Evolutionary conservation across 2,888 invertebrate genomes (phyloP), one percentile per base, ranked within the genome.

Genomic region (Quadriops clusia): DNA sequence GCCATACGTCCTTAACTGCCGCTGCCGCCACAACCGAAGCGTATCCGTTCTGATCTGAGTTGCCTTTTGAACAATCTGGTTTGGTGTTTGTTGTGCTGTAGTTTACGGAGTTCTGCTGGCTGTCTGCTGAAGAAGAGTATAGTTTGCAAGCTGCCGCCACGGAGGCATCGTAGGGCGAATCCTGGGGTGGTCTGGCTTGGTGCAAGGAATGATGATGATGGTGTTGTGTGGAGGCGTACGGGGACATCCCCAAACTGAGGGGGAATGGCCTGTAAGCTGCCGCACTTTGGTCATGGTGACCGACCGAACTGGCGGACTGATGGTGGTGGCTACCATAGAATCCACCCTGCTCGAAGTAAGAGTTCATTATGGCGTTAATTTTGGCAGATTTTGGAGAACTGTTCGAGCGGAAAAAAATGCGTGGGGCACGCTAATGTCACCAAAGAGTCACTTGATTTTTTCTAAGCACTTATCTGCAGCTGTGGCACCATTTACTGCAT

Each of bases 271-370:
- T 72, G 62, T 87, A 85, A 23, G 76, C 76, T 30, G 74, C 74
- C 43, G 77, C 68, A 61, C 83, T 77, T 47, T 86, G 83, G 50
- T 76, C 76, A 43, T 73, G 72, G 42, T 70, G 71, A 43, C 69
- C 51, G 51, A 75, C 64, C 61, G 72, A 66, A 37, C 77, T 71
- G 46, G 76, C 71, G 40, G 74, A 72, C 67, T 87, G 80, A 67
- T 86, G 80, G 58, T 87, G 87, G 64, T 87, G 86, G 54, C 80
- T 73, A 56, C 89, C 87, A 70, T 91, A 90, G 71, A 91, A 91
- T 64, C 89, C 89, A 64, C 83, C 82, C 71, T 90, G 90, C 71
- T 90, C 90, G 64, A 90, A 91, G 65, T 90, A 91, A 61, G 89
- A 89, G 81, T 89, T 90, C 90, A 90, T 90, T 47, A 47, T 44